Percentiles rank a stretch among this genome's conserved stretches.
These are phyloP conservation scores for Scaptomyza hsui DNA, from an alignment of 1,140 invertebrate species.

Conservation along the genomic window DNA sequence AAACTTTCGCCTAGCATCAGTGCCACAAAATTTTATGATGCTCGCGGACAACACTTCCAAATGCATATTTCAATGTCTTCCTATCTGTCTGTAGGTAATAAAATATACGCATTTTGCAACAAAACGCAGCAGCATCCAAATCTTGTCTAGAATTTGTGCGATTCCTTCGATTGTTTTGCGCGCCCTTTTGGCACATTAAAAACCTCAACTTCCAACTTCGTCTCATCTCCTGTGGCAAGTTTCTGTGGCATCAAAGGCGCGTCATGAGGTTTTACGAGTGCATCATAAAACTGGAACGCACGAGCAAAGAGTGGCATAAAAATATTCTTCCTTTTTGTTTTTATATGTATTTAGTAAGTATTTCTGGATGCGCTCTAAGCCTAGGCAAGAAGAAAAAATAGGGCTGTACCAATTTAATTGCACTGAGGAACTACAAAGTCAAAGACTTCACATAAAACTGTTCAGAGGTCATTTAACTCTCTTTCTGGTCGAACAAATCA, in stretches of 20 bases:
- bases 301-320: constrained; percentile 50
- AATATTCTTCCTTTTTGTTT: constrained; percentile 56
- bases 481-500: constrained; percentile 47
- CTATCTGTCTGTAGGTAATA: constrained; percentile 65
- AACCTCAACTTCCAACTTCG: constrained; percentile 41
- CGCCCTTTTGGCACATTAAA: constrained; percentile 72
- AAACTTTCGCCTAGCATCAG: constrained; percentile 21
- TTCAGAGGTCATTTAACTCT: constrained; percentile 59
- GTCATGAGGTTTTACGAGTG: constrained; percentile 75
- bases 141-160: constrained; percentile 67
- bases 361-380: constrained; percentile 58
- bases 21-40: constrained; percentile 44
- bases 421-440: constrained; percentile 65
- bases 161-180: constrained; percentile 70
- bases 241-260: constrained; percentile 66
- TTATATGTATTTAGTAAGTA: constrained; percentile 25
- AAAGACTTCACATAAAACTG: constrained; percentile 56
- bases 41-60: constrained; percentile 64
- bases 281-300: constrained; percentile 73
- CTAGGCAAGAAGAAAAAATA: constrained; percentile 45
- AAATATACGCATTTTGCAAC: constrained; percentile 71
- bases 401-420: constrained; percentile 57
- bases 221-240: constrained; percentile 63
- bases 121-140: constrained; percentile 65
- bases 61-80: constrained; percentile 77